phyloP scores from a whole-genome alignment of 2,888 invertebrate species.

The Protophormia terraenovae region DNA sequence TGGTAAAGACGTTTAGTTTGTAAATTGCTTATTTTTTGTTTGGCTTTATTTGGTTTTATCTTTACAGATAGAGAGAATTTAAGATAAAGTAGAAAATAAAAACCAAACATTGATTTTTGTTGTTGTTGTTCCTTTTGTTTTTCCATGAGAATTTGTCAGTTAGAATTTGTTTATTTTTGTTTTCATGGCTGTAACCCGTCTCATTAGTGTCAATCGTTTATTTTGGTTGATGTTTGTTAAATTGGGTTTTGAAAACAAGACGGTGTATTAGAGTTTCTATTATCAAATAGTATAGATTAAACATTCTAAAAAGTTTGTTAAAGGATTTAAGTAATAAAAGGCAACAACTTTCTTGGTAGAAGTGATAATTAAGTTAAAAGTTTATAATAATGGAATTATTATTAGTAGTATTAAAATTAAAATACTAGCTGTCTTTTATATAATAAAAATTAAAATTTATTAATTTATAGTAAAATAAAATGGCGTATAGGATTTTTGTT shows the following conservation, averaged over 20 bases:
- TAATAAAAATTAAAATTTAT: no score
- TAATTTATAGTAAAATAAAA: no score
- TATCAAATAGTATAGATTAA: background rate
- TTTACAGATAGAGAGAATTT: no score
- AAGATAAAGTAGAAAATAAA: background rate
- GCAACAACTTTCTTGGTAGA: no score
- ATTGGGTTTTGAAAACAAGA: background rate
- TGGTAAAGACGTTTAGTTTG: background rate
- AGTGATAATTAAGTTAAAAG: no score
- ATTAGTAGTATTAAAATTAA: no score
- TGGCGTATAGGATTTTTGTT: no score
- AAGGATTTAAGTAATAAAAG: no score
- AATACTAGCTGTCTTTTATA: no score
- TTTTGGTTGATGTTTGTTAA: background rate
- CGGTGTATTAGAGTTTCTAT: background rate
- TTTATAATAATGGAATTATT: no score
- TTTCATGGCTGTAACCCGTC: background rate
- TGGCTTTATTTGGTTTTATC: no score
- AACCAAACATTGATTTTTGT: background rate
- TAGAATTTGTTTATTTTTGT: no score
- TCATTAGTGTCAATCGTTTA: background rate
- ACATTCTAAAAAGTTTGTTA: background rate
- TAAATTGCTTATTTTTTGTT: background rate
- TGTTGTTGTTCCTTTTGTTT: background rate
- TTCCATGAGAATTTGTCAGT: background rate